phyloP scores from a whole-genome alignment of 2,888 invertebrate genomes.

The Euproctis similis region DNA sequence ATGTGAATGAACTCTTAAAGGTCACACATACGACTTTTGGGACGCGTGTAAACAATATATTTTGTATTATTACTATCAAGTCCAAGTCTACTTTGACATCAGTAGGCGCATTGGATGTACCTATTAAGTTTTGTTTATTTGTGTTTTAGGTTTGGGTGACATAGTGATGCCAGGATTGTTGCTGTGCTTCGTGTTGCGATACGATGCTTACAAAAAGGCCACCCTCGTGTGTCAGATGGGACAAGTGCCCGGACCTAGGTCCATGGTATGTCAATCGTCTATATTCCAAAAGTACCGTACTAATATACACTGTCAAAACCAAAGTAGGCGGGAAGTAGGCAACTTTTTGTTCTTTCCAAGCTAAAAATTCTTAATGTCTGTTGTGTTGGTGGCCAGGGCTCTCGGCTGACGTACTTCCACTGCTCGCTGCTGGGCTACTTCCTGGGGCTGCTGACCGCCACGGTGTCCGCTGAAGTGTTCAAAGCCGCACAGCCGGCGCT shows the following conservation, averaged over 20 bases:
- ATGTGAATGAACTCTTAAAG: too few relatives aligned
- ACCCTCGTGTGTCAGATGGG: constrained; percentile 82
- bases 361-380: too few relatives aligned
- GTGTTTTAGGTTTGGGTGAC: constrained; percentile 79
- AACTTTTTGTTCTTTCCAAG: too few relatives aligned
- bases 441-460: constrained; percentile 96
- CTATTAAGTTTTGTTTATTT: background rate
- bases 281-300: too few relatives aligned
- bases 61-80: too few relatives aligned
- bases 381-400: constrained; percentile 55
- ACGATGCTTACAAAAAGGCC: constrained; percentile 97
- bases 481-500: constrained; percentile 98
- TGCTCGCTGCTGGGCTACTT: constrained; percentile 98
- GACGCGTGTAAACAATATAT: too few relatives aligned
- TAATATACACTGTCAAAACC: too few relatives aligned
- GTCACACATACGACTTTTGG: too few relatives aligned
- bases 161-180: constrained; percentile 97
- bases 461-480: constrained; percentile 97
- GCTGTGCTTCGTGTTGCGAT: constrained; percentile 96
- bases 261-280: constrained; percentile 66
- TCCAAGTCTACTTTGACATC: too few relatives aligned
- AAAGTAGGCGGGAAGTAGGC: too few relatives aligned
- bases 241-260: constrained; percentile 74
- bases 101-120: too few relatives aligned
- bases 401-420: constrained; percentile 95